Evolutionary conservation across 2,113 vertebrate genomes (phyloP), one percentile per base, ranked within the genome.

Genomic region (Anarhynchus alexandrinus): DNA sequence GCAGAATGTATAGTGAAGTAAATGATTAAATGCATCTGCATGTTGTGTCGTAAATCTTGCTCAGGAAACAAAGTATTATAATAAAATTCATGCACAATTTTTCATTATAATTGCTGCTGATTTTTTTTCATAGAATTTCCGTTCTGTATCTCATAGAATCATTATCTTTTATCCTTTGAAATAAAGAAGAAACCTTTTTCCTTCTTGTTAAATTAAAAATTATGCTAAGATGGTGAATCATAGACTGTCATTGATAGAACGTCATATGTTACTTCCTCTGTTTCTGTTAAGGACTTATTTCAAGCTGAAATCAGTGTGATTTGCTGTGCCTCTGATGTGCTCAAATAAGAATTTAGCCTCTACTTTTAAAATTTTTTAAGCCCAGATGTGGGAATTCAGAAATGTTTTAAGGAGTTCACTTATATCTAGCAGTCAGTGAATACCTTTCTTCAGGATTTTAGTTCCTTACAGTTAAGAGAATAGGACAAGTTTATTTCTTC

Each of bases 1-100:
- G 78, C 78, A 94, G 95, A 92, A 85, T 97, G 94, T 98, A 92
- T 91, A 74, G 81, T 86, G 62, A 97, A 94, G 58, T 98, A 98
- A 97, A 38, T 97, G 98, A 97, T 96, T 96, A 90, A 93, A 95
- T 92, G 88, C 86, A 94, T 96, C 93, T 95, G 86, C 96, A 92
- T 96, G 96, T 80, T 95, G 84, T 95, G 57, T 96, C 94, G 88
- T 70, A 88, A 93, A 82, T 92, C 89, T 95, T 95, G 92, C 86
- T 95, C 84, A 92, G 92, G 77, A 94, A 92, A 95, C 73, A 93
- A 93, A 59, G 15, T 73, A 80, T 96, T 95, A 82, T 84, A 97
- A 97, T 98, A 98, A 97, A 98, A 94, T 83, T 62, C 29, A 34
- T 97, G 94, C 73, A 92, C 92, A 96, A 52, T 93, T 90, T 94